Base-by-base conservation (phyloP, 2,113 vertebrate species). In the Heteronetta atricapilla region DNA sequence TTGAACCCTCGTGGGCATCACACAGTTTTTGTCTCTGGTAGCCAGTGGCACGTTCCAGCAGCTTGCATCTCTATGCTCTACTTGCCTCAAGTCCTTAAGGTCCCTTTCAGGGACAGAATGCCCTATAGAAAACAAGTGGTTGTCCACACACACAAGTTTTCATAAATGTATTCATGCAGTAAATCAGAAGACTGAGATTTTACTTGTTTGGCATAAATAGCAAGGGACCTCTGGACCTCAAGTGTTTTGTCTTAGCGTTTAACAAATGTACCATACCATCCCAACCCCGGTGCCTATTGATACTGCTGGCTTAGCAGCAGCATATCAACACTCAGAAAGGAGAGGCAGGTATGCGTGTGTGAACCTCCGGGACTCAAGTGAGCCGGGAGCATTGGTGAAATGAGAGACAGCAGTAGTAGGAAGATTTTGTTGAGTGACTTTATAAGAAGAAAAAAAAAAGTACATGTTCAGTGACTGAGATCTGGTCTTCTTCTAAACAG, bases 281-380 rank as follows among this genome's bases (percentile, higher is more conserved):
- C 10, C 13, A 16, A 13, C 18, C 14, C 38, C 5, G 1, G 14
- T 22, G 26, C 3, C 36, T 12, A 0, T 5, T 6, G 55, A 11
- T 53, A 3, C 2, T 6, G 11, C 18, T 29, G 4, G 34, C 20
- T 29, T 19, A 18, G 20, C 34, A 9, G 18, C 29, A 21, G 21
- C 22, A 21, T 29, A 19, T 25, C 36, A 21, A 10, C 36, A 20
- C 4, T 21, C 11, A 15, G 44, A 36, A 33, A 1, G 18, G 38
- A 15, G 18, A 13, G 17, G 14, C 69, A 9, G 16, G 40, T 29
- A 3, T 4, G 0, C 16, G 34, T 16, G 10, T 11, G 25, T 52
- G 2, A 42, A 50, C 25, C 44, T 25, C 26, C 6, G 46, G 53
- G 55, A 21, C 33, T 53, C 5, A 5, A 16, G 33, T 17, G 16